These are phyloP conservation scores for Myathropa florea DNA, from an alignment of 2,888 invertebrate species.

Conservation along the genomic window DNA sequence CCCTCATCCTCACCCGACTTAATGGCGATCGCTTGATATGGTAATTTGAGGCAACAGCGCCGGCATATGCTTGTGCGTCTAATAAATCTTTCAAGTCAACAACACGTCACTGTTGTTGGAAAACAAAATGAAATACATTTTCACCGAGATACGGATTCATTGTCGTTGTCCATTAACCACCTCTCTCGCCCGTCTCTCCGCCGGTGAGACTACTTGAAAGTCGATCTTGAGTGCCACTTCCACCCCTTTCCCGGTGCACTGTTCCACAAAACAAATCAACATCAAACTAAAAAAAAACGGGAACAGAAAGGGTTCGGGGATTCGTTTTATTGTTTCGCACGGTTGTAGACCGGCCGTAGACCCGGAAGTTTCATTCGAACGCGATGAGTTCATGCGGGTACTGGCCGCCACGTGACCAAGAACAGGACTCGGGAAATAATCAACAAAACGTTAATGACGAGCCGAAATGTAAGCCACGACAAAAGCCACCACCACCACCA, in stretches of 20 bases:
- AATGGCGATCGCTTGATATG: neutral
- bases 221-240: conserved; percentile 56
- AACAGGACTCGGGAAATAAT: conserved; percentile 59
- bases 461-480: neutral
- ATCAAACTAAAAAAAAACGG: neutral
- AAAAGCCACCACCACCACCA: neutral
- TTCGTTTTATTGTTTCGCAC: conserved; percentile 71
- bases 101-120: conserved; percentile 8
- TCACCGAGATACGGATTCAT: neutral
- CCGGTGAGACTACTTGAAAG: conserved; percentile 52
- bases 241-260: conserved; percentile 56
- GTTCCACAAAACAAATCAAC: neutral
- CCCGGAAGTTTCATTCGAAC: conserved; percentile 73
- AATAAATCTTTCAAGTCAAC: conserved; percentile 44
- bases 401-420: conserved; percentile 73
- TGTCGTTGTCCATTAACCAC: conserved; percentile 14
- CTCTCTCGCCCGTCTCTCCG: no score
- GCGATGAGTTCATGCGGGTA: conserved; percentile 73
- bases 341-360: conserved; percentile 57
- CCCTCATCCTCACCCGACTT: neutral
- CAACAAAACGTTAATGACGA: conserved; percentile 71
- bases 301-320: conserved; percentile 45
- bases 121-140: conserved; percentile 31
- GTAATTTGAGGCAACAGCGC: neutral
- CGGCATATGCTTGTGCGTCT: conserved; percentile 17